These are phyloP conservation scores for Odontothrips loti DNA, from an alignment of 2,888 invertebrate species.

Conservation along the genomic window DNA sequence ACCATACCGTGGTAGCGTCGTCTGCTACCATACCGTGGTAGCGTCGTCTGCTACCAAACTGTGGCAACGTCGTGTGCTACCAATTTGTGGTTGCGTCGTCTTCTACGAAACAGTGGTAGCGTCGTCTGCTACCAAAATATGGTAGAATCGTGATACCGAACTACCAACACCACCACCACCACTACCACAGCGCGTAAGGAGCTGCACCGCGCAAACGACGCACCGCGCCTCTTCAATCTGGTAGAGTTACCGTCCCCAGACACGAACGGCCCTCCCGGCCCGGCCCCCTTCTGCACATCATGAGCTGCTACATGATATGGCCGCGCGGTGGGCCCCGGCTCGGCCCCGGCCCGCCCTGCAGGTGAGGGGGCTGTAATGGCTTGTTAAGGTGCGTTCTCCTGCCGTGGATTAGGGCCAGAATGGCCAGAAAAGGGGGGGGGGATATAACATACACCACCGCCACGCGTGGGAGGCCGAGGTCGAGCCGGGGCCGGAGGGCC, in stretches of 20 bases:
- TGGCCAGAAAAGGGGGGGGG: background rate
- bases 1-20: too few relatives aligned
- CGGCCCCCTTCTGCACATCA: conserved; percentile 6
- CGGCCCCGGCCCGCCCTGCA: background rate
- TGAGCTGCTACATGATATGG: conserved; percentile 26
- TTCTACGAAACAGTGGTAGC: too few relatives aligned
- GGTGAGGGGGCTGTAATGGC: background rate
- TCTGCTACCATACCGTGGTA: too few relatives aligned
- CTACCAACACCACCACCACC: too few relatives aligned
- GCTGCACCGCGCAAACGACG: background rate
- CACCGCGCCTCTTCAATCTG: conserved; percentile 17
- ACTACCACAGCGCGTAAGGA: too few relatives aligned
- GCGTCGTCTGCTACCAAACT: too few relatives aligned
- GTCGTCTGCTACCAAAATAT: too few relatives aligned
- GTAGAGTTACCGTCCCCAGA: conserved; percentile 24
- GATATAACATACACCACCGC: background rate
- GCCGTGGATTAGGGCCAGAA: conserved; percentile 4
- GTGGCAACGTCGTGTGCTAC: too few relatives aligned
- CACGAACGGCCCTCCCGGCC: background rate
- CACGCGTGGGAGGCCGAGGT: too few relatives aligned
- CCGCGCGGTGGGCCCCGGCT: background rate
- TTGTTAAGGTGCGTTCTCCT: conserved; percentile 1
- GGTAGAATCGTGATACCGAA: too few relatives aligned
- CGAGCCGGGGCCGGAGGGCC: too few relatives aligned
- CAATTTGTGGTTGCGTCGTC: too few relatives aligned